A percentile compares a stretch with the other conserved stretches of the same genome.
phyloP scores from a whole-genome alignment of 1,140 invertebrate genomes.

The Cyclina sinensis region DNA sequence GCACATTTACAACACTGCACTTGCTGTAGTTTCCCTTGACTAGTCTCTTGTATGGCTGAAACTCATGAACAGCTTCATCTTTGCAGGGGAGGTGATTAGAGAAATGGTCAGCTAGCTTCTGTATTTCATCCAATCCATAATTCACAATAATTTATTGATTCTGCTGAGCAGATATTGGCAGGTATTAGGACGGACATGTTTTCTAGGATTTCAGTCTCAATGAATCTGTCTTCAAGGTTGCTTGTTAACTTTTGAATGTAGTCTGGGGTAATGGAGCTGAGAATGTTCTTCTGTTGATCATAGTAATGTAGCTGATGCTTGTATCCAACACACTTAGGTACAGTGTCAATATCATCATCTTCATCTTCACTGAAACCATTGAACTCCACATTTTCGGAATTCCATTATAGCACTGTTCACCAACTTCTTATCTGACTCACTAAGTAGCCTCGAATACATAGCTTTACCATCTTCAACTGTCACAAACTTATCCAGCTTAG shows the following conservation, averaged over 20 bases:
- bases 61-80: background rate
- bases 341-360: background rate
- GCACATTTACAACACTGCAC: background rate
- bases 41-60: background rate
- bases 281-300: background rate
- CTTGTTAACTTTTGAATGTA: conserved; percentile 1
- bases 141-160: background rate
- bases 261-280: background rate
- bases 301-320: background rate
- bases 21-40: background rate
- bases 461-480: background rate
- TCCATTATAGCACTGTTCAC: background rate
- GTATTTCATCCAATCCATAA: background rate
- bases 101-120: background rate
- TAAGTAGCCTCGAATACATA: background rate
- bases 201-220: conserved; percentile 18
- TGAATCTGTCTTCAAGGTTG: background rate
- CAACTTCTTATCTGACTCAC: background rate
- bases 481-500: conserved; percentile 35
- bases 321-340: background rate
- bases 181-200: conserved; percentile 9
- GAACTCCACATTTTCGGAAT: conserved; percentile 7
- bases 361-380: conserved; percentile 16
- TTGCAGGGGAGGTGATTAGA: background rate
- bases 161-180: background rate